Evolutionary conservation across 2,797 vertebrate species (phyloP).

Genomic region (Poecile montanus): DNA sequence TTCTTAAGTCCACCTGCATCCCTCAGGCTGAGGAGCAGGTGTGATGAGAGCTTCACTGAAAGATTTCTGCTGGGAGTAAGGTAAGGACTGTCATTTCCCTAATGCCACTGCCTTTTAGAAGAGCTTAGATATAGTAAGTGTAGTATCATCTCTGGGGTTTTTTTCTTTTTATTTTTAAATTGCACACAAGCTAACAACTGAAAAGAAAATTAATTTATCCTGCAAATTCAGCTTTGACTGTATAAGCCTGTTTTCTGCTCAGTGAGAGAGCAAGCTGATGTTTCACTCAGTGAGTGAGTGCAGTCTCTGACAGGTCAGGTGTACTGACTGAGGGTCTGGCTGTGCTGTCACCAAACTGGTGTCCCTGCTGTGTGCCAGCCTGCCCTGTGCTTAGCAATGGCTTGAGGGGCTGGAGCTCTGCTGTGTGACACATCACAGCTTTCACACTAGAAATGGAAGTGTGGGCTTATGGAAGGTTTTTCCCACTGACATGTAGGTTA

Average conservation of each 20-base stretch:
- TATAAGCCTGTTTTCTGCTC: background rate
- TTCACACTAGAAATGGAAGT: background rate
- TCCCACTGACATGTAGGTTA: background rate
- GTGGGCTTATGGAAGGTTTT: background rate
- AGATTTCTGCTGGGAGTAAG: background rate
- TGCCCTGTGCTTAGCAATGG: fast-evolving
- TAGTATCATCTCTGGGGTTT: background rate
- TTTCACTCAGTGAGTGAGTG: background rate
- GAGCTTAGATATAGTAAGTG: background rate
- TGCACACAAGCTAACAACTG: background rate
- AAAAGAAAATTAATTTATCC: background rate
- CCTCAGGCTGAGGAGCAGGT: background rate
- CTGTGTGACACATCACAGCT: background rate
- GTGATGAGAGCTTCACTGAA: background rate
- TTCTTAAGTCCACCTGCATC: background rate
- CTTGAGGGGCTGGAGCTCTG: background rate
- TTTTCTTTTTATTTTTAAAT: background rate
- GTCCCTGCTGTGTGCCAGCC: background rate
- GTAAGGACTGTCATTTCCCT: background rate
- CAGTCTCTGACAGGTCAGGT: too few species aligned
- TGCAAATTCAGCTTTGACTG: background rate
- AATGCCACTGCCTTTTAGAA: background rate
- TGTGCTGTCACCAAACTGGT: background rate
- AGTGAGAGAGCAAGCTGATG: background rate
- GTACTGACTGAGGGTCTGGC: background rate